Percentiles rank a stretch among this genome's conserved stretches.
phyloP scores from a whole-genome alignment of 2,113 vertebrate genomes.

The Cryptomyrus ogoouensis region DNA sequence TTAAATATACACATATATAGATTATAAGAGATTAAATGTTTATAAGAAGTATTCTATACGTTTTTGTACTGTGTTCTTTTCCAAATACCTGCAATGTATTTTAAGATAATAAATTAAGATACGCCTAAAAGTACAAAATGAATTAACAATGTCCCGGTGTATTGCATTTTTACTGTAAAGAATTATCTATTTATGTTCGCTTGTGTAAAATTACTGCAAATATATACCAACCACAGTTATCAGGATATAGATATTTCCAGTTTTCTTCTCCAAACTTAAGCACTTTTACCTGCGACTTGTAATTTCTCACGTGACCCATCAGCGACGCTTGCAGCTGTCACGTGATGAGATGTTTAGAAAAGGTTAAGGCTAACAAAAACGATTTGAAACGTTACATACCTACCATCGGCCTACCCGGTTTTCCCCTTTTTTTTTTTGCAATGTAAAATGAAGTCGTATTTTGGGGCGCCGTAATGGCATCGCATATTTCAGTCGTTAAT shows the following conservation, averaged over 20 bases:
- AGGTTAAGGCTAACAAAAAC: not conserved
- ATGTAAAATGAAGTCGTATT: not conserved
- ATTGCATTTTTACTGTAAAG: not conserved
- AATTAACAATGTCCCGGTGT: not conserved
- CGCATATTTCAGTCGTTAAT: not conserved
- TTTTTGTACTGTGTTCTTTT: constrained; percentile 15
- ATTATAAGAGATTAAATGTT: constrained; percentile 8
- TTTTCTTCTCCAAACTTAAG: not conserved
- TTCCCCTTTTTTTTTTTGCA: not conserved
- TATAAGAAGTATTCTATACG: constrained; percentile 6
- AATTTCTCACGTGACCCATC: not conserved
- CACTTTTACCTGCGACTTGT: not conserved
- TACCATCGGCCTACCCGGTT: not conserved
- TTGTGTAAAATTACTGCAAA: not conserved
- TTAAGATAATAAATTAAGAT: constrained; percentile 4
- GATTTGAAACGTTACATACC: not conserved
- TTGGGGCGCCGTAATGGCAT: not conserved
- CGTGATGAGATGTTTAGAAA: not conserved
- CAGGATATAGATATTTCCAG: not conserved
- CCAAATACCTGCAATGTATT: constrained; percentile 2
- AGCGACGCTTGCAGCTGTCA: not conserved
- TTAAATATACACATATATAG: constrained; percentile 8
- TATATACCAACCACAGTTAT: not conserved
- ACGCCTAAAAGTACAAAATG: not conserved
- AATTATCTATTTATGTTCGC: not conserved